phyloP scores from a whole-genome alignment of 2,113 vertebrate genomes.

The Paramormyrops kingsleyae region DNA sequence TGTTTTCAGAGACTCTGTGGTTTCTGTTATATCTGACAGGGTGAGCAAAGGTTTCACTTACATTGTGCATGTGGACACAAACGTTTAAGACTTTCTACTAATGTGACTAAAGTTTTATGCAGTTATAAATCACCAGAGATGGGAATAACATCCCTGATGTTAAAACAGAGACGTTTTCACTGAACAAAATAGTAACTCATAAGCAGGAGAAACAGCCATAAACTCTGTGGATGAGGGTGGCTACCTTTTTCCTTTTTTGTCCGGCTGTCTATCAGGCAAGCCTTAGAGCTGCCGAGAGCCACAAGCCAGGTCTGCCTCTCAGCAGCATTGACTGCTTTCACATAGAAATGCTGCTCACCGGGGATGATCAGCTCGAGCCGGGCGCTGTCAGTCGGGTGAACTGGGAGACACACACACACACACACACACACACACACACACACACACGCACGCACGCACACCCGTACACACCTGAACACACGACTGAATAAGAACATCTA shows the following conservation, averaged over 20 bases:
- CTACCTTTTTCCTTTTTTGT: slow-evolving; percentile 78
- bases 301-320: slow-evolving; percentile 77
- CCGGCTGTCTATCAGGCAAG: slow-evolving; percentile 69
- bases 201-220: neutral
- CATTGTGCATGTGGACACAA: neutral
- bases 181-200: neutral
- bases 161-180: neutral
- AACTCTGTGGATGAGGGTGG: neutral
- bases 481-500: neutral
- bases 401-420: slow-evolving; percentile 35
- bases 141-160: neutral
- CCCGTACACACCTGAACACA: neutral
- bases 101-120: neutral
- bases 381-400: slow-evolving; percentile 70
- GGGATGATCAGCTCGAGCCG: slow-evolving; percentile 77
- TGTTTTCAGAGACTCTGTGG: slow-evolving; percentile 76
- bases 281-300: slow-evolving; percentile 76
- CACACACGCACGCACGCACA: neutral
- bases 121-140: neutral
- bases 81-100: neutral
- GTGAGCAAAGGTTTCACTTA: neutral
- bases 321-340: slow-evolving; percentile 75
- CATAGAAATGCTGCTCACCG: slow-evolving; percentile 76
- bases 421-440: neutral
- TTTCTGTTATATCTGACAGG: slow-evolving; percentile 71